Conservation (phyloP, 1,140 invertebrate genomes). For the Drosophila pallidifrons region DNA sequence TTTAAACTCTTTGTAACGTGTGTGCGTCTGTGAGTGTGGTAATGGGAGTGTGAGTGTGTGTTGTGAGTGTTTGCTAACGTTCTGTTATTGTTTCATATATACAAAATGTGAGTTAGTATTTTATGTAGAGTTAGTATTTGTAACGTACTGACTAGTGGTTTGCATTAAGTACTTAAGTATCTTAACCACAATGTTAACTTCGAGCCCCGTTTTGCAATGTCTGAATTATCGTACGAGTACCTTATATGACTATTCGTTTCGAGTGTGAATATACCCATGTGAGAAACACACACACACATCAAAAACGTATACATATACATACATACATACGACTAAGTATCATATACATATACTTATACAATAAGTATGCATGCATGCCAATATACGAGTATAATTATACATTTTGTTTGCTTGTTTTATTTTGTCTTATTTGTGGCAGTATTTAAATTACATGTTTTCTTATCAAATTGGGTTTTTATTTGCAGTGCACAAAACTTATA, state of each 20-base stretch:
- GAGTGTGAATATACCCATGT: constrained; percentile 17
- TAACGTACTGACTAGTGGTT: constrained; percentile 64
- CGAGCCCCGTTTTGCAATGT: constrained; percentile 74
- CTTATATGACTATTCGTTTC: constrained; percentile 62
- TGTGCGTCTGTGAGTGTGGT: neutral
- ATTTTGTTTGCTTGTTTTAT: constrained; percentile 55
- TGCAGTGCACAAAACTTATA: constrained; percentile 32
- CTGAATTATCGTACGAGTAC: constrained; percentile 45
- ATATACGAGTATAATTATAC: constrained; percentile 50
- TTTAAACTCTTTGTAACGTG: constrained; percentile 14
- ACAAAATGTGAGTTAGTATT: constrained; percentile 22
- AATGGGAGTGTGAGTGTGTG: constrained; percentile 6
- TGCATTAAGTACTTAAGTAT: constrained; percentile 53
- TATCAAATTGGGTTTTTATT: constrained; percentile 35
- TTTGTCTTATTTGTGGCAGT: constrained; percentile 80
- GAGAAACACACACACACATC: constrained; percentile 29
- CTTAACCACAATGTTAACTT: constrained; percentile 85
- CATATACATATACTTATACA: constrained; percentile 35
- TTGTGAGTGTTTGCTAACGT: constrained; percentile 16
- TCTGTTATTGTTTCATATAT: constrained; percentile 20
- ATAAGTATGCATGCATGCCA: constrained; percentile 44
- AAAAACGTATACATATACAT: constrained; percentile 47
- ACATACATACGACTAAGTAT: constrained; percentile 47
- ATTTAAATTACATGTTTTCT: constrained; percentile 75
- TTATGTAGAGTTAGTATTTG: constrained; percentile 32